Evolutionary conservation across 35 echinoderm and acorn worm species (phyloP).

Genomic region (Apostichopus californicus): DNA sequence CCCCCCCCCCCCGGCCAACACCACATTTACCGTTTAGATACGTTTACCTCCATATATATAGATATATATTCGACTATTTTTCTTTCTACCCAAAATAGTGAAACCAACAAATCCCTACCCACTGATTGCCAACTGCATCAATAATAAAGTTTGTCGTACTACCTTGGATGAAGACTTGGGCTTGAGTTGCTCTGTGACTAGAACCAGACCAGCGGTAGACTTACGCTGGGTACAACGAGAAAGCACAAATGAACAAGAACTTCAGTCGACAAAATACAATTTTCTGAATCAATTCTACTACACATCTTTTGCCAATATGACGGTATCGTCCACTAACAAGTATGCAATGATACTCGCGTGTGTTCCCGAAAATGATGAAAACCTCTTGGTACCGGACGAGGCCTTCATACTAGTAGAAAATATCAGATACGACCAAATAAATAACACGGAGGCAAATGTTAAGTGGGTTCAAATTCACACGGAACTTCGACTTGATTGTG

Average conservation of each 20-base stretch:
- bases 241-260: too few relatives aligned
- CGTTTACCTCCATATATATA: too few relatives aligned
- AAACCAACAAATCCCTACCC: background rate
- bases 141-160: background rate
- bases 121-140: background rate
- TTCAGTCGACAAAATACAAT: background rate
- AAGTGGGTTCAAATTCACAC: too few relatives aligned
- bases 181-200: background rate
- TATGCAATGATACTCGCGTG: conserved; percentile 10
- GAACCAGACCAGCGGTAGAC: background rate
- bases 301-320: background rate
- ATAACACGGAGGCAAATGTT: background rate
- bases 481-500: background rate
- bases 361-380: background rate
- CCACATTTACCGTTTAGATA: too few relatives aligned
- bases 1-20: too few relatives aligned
- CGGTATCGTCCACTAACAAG: background rate
- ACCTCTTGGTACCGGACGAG: background rate
- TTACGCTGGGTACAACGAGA: background rate
- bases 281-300: background rate
- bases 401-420: background rate
- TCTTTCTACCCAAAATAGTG: background rate
- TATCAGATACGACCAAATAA: background rate
- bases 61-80: background rate
- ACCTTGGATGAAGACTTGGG: background rate